A percentile compares a stretch with the other conserved stretches of the same genome.
These are phyloP conservation scores for Caenorhabditis sp. DNA, from an alignment of 2,888 invertebrate genomes.

Conservation along the genomic window DNA sequence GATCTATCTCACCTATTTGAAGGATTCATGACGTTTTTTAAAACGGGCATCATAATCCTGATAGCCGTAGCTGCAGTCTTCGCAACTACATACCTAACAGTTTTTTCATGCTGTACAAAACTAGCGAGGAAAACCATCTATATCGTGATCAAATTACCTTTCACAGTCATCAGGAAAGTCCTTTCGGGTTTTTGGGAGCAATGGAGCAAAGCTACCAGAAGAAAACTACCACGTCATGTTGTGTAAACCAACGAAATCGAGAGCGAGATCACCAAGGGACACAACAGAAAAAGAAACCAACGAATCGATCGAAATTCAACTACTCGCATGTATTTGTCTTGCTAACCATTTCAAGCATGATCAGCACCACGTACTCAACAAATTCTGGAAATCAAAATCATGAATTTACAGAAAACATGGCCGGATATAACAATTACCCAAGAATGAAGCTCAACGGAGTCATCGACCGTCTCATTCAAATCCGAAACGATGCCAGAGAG, in stretches of 20 bases:
- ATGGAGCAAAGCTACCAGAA: not conserved
- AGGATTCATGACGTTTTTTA: conserved; percentile 4
- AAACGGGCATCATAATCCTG: not conserved
- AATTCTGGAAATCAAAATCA: too few relatives aligned
- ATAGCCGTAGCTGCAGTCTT: not conserved
- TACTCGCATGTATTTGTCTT: too few relatives aligned
- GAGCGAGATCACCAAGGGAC: not conserved
- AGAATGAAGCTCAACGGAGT: too few relatives aligned
- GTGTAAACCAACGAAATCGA: not conserved
- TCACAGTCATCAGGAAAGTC: not conserved
- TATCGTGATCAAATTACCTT: not conserved
- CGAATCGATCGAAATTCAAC: too few relatives aligned
- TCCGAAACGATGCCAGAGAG: too few relatives aligned
- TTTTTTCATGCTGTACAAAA: not conserved
- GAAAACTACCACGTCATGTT: not conserved
- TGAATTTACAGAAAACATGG: too few relatives aligned
- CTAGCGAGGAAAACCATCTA: not conserved
- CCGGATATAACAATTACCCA: too few relatives aligned
- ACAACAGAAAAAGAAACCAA: not conserved
- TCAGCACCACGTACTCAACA: too few relatives aligned
- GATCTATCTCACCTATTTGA: conserved; percentile 7
- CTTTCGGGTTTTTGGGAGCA: not conserved
- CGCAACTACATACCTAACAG: not conserved
- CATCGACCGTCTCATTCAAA: too few relatives aligned
- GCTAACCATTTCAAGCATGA: too few relatives aligned